These are phyloP conservation scores for Hybos culiciformis DNA, from an alignment of 2,888 invertebrate species.

Conservation along the genomic window DNA sequence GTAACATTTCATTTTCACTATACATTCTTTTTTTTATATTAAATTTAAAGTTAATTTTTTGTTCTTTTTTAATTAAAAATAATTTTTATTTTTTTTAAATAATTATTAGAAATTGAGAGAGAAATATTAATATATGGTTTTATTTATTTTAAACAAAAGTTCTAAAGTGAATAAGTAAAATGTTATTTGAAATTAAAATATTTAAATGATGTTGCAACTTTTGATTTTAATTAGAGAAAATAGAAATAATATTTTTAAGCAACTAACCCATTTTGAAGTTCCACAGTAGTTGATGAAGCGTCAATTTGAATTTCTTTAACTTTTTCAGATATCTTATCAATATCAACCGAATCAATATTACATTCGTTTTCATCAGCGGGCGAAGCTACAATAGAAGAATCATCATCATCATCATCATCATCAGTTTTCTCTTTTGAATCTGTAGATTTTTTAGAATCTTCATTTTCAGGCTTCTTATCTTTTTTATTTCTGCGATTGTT, in stretches of 20 bases:
- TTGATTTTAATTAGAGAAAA: not conserved
- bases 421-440: constrained; percentile 5
- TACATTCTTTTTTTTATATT: too few species aligned
- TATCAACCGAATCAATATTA: constrained; percentile 15
- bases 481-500: constrained; percentile 14
- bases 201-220: not conserved
- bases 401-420: constrained; percentile 5
- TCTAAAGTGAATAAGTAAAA: too few species aligned
- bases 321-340: constrained; percentile 11
- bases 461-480: constrained; percentile 14
- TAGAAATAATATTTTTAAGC: constrained; percentile 6
- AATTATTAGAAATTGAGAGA: too few species aligned
- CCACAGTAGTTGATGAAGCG: constrained; percentile 12
- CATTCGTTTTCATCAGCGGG: constrained; percentile 10
- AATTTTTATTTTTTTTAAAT: too few species aligned
- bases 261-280: constrained; percentile 19
- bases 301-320: constrained; percentile 9
- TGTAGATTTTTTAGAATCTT: constrained; percentile 11
- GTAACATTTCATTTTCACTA: too few species aligned
- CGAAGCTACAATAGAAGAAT: constrained; percentile 10
- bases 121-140: too few species aligned
- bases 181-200: not conserved
- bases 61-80: too few species aligned
- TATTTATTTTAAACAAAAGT: too few species aligned
- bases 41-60: too few species aligned